Percentiles rank a stretch among this genome's conserved stretches.
phyloP scores from a whole-genome alignment of 2,888 invertebrate genomes.

The Ophion ventricosus region DNA sequence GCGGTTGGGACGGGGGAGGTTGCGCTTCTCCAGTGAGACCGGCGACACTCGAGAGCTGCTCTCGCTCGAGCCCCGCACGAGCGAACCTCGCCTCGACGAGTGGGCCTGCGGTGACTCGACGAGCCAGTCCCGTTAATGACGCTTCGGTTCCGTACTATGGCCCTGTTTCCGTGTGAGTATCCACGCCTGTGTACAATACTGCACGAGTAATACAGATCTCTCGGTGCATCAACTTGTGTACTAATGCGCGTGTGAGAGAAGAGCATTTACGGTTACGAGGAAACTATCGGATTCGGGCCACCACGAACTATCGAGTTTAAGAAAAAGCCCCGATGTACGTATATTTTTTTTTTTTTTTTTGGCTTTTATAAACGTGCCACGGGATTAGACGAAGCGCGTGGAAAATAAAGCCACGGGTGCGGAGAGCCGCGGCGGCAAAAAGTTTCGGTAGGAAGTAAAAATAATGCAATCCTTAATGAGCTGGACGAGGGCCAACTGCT shows the following conservation, averaged over 20 bases:
- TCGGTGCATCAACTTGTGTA: not conserved
- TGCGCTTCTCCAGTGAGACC: constrained; percentile 63
- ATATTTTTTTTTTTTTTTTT: constrained; percentile 3
- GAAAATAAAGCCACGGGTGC: constrained; percentile 40
- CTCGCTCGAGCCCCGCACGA: constrained; percentile 52
- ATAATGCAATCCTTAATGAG: constrained; percentile 76
- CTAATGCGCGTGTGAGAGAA: not conserved
- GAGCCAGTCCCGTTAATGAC: constrained; percentile 67
- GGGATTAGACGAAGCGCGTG: constrained; percentile 44
- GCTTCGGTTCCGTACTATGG: constrained; percentile 39
- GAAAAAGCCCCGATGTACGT: constrained; percentile 66
- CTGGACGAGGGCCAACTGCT: constrained; percentile 75
- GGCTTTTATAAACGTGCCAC: not conserved
- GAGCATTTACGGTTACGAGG: constrained; percentile 11
- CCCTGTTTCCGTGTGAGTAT: constrained; percentile 1
- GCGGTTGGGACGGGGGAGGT: constrained; percentile 48
- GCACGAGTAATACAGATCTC: constrained; percentile 38
- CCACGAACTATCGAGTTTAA: constrained; percentile 65
- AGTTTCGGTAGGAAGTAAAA: constrained; percentile 65
- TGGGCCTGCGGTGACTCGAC: constrained; percentile 50
- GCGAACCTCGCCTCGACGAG: constrained; percentile 41
- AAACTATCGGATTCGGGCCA: constrained; percentile 49
- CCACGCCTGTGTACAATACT: constrained; percentile 6
- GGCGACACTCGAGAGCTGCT: constrained; percentile 63
- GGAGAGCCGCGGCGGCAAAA: not conserved